Conservation (phyloP, 2,888 invertebrate species). For the Phasia obesa region DNA sequence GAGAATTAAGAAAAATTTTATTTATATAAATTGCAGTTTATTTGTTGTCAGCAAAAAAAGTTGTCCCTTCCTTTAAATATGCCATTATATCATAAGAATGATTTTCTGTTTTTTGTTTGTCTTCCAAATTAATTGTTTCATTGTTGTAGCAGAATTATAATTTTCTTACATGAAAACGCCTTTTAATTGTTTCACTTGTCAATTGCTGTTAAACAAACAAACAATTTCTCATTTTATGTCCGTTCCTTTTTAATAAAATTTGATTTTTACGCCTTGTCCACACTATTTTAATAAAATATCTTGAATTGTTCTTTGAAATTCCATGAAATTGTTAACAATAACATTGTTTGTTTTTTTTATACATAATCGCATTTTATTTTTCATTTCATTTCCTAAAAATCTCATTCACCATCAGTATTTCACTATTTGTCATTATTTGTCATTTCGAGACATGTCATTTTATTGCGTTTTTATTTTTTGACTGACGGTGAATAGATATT, state of each 20-base stretch:
- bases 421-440: conserved; percentile 72
- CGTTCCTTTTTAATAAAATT: conserved; percentile 51
- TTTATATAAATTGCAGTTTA: conserved; percentile 35
- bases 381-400: conserved; percentile 1
- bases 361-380: not conserved
- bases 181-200: conserved; percentile 69
- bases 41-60: conserved; percentile 27
- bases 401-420: conserved; percentile 52
- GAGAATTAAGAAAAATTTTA: conserved; percentile 46
- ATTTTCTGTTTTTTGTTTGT: conserved; percentile 11
- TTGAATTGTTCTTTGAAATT: conserved; percentile 60
- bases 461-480: conserved; percentile 12
- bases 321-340: conserved; percentile 67
- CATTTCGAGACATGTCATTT: conserved; percentile 54
- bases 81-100: conserved; percentile 21
- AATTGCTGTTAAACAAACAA: conserved; percentile 58
- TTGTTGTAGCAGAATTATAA: conserved; percentile 54
- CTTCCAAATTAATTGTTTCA: conserved; percentile 52
- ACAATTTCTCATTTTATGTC: conserved; percentile 53
- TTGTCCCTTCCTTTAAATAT: conserved; percentile 1
- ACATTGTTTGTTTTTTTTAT: conserved; percentile 29
- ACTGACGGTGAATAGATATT: not conserved
- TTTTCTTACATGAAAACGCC: conserved; percentile 72
- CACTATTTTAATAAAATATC: conserved; percentile 61
- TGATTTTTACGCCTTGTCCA: conserved; percentile 73